Evolutionary conservation across 2,113 vertebrate genomes (phyloP), one percentile per base, ranked within the genome.

Genomic region (Brachyhypopomus gauderio): DNA sequence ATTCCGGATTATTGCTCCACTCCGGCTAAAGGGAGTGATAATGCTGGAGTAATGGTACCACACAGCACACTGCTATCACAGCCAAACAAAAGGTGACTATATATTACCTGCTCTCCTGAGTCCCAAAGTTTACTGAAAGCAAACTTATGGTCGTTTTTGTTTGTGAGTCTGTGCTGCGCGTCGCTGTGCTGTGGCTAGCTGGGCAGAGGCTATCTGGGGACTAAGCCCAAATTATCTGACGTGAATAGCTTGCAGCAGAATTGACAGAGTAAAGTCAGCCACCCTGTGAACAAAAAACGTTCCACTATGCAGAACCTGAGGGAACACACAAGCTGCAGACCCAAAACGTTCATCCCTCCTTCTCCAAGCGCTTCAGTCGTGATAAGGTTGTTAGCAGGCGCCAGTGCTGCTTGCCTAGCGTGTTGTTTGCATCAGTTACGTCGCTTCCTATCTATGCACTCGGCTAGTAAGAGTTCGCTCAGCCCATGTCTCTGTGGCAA

Each of bases 401-500:
- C 34, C 58, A 38, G 22, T 66, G 78, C 34, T 72, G 45, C 6
- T 1, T 16, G 20, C 67, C 34, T 23, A n/a, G 56, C 67, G 38
- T 79, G 78, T 72, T 63, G 69, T 63, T 81, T 70, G 16, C 62
- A n/a, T 41, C 72, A 25, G 16, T 73, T 66, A 60, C 30, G 17
- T 22, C 79, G 55, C 60, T 3, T n/a, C 27, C 34, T 69, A 22
- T 66, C 16, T 16, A 16, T 12, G n/a, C 6, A 41, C 60, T 66
- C 27, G 17, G 30, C 23, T 78, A 74, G 81, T 82, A 52, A 34
- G 63, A 74, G 75, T 45, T 52, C 66, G 55, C 23, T 25, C 45
- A 22, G 66, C 48, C 73, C 36, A 48, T 23, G 55, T 81, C 72
- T 59, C 84, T 74, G 76, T 83, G 72, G 80, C 63, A 83, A 85